Conservation (phyloP, 2,797 vertebrate species). For the Lepus oiostolus region DNA sequence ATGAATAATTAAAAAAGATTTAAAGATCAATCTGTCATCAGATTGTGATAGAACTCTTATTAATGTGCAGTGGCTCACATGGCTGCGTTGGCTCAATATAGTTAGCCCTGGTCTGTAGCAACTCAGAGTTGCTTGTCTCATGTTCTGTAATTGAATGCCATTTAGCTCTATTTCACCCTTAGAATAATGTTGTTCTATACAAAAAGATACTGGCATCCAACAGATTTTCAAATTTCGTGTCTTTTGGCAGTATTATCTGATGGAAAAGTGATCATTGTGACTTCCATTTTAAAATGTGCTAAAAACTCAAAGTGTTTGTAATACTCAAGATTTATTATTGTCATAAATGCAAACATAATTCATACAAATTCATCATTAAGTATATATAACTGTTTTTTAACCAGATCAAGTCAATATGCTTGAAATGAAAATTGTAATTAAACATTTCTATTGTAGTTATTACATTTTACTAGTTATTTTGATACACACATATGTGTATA, state of each 20-base stretch:
- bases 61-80: conserved; percentile 72
- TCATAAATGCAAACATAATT: not conserved
- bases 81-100: conserved; percentile 50
- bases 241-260: conserved; percentile 26
- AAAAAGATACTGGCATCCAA: not conserved
- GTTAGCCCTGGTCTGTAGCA: conserved; percentile 65
- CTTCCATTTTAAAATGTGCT: conserved; percentile 42
- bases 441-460: conserved; percentile 2
- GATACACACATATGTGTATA: not conserved
- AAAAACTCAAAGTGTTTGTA: not conserved
- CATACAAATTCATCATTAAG: not conserved
- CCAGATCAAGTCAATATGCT: not conserved
- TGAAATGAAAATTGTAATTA: conserved; percentile 3
- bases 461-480: conserved; percentile 4
- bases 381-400: not conserved
- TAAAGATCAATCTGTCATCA: conserved; percentile 58
- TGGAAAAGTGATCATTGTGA: conserved; percentile 21
- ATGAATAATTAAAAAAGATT: conserved; percentile 67
- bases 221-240: conserved; percentile 19
- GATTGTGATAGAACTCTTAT: conserved; percentile 55
- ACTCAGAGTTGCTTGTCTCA: not conserved
- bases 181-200: not conserved
- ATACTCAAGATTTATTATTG: conserved; percentile 31
- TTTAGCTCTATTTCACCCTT: conserved; percentile 55
- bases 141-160: conserved; percentile 13